Evolutionary conservation across 2,113 vertebrate genomes (phyloP), one percentile per base, ranked within the genome.

Genomic region (Nicator chloris): DNA sequence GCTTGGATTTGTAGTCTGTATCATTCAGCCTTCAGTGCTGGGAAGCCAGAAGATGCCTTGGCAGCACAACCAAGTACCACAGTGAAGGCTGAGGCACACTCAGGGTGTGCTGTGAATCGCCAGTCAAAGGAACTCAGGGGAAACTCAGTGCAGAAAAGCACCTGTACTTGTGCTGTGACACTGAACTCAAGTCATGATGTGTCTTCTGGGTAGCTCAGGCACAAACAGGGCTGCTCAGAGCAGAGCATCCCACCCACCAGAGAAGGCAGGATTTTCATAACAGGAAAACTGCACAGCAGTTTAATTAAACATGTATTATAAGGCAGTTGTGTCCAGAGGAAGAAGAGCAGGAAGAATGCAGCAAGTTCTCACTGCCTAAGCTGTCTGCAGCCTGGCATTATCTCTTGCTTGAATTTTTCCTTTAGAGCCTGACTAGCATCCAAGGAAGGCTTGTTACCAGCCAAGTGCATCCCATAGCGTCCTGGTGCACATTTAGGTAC

Each of bases 81-180:
- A 54, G 61, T 1, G 2, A 31, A 11, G 54, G 27, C 23, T 21
- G 54, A 61, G 44, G 81, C 20, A 3, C 10, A 40, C 0, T 0
- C n/a, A 42, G 49, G 12, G 8, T 49, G 82, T 4, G 7, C n/a
- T 44, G 10, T 12, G 4, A 44, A 61, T 47, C 0, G 0, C 54
- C 3, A 3, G 49, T 14, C 1, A 0, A 82, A 63, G 66, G 54
- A 78, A n/a, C 56, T 53, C 2, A 31, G 51, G 39, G 44, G 3
- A 71, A 80, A 24, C 1, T 6, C n/a, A 37, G 28, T 3, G 35
- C 18, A 47, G 53, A 47, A 71, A 50, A 69, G 24, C 50, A 57
- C n/a, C 11, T 8, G 24, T n/a, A 6, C 47, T 73, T 37, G 10
- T 11, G 33, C 49, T 49, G 6, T 0, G 1, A 63, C 35, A 17